Percentiles rank a stretch among this genome's conserved stretches.
These are phyloP conservation scores for Venturia canescens DNA, from an alignment of 1,140 invertebrate genomes.

Conservation along the genomic window DNA sequence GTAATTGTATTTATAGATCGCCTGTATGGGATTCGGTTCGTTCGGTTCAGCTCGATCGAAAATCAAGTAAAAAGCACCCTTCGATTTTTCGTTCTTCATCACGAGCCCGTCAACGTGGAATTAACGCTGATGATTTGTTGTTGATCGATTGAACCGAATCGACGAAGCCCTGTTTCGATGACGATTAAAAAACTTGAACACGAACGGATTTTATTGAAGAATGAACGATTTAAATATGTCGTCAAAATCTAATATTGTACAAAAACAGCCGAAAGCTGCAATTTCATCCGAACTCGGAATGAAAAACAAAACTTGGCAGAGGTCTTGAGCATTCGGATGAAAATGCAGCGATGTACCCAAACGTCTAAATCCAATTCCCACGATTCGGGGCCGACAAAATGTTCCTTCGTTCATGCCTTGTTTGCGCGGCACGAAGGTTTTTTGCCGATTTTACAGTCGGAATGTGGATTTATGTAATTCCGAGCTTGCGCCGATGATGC, in stretches of 20 bases:
- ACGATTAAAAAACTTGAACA: not conserved
- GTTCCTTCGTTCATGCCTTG: not conserved
- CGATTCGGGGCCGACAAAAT: constrained; percentile 50
- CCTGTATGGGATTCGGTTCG: constrained; percentile 60
- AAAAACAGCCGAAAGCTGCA: constrained; percentile 47
- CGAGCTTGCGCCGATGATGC: constrained; percentile 78
- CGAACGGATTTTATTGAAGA: not conserved
- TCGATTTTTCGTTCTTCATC: constrained; percentile 52
- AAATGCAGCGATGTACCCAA: constrained; percentile 29
- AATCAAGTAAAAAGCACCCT: constrained; percentile 21
- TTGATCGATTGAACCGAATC: constrained; percentile 9
- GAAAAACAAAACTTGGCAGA: constrained; percentile 11
- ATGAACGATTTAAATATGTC: not conserved
- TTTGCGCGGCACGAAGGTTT: not conserved
- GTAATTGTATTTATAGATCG: constrained; percentile 76
- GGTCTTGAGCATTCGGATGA: not conserved
- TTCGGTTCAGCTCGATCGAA: constrained; percentile 1
- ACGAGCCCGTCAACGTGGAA: too few species aligned
- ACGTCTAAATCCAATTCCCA: constrained; percentile 57
- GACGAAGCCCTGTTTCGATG: constrained; percentile 10
- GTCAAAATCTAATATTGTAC: not conserved
- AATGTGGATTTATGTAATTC: constrained; percentile 65
- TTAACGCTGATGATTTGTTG: too few species aligned
- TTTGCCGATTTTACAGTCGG: constrained; percentile 53
- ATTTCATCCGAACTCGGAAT: constrained; percentile 47